Evolutionary conservation across 2,888 invertebrate genomes (phyloP), one percentile per base, ranked within the genome.

Genomic region (Ichneumoninae sp.): DNA sequence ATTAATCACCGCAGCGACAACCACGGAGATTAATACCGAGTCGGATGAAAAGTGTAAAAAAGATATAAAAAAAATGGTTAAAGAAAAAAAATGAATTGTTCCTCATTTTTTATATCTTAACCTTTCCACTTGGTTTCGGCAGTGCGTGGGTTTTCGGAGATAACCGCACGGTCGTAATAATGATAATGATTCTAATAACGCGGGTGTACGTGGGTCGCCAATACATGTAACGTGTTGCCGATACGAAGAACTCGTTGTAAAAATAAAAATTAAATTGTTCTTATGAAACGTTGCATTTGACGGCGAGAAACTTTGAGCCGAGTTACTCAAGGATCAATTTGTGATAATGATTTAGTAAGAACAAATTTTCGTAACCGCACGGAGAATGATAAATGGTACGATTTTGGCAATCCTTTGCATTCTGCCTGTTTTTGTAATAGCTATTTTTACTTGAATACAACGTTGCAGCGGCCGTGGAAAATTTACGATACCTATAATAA

Each of bases 191-290:
- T 26, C 22, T 68, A 80, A 66, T 66, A 68, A 72, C 44, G 40
- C 26, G 40, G 44, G 26, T 33, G 8, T 60, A 75, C 74, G 80
- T 80, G 80, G 74, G 69, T 80, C 80, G 80, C 72, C 60, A 80
- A 80, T 74, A 33, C 60, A 47, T 36, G 57, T 72, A 60, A 80
- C 68, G 36, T 36, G 68, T 69, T 30, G 36, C 57, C 47, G 33
- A 7, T 71, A 13, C 16, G 13, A 62, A 19, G 19, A 78, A 50
- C 33, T 33, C 50, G 16, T 13, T n/a, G 8, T 3, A 47, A 16
- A 47, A 47, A 47, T 3, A 47, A 47, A 26, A 22, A 71, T 36
- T 50, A 47, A 13, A 33, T 70, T 70, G 4, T 68, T 47, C 30
- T 44, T 47, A 44, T 68, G n/a, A 19, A n/a, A 16, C n/a, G n/a